Base-by-base conservation (phyloP, 2,113 vertebrate genomes). In the Cebus imitator region DNA sequence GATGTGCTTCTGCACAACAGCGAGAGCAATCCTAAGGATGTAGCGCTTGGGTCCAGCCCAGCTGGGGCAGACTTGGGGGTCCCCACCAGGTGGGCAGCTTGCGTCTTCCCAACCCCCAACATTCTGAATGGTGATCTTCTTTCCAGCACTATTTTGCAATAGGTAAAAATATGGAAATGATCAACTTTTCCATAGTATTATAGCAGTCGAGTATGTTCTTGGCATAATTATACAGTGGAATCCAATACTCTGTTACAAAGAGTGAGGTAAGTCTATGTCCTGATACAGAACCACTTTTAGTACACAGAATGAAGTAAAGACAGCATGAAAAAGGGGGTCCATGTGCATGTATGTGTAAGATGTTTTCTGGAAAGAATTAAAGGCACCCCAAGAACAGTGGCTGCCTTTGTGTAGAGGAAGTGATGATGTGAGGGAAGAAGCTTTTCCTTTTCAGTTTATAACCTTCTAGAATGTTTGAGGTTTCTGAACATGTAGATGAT, bases 11-110 rank as follows among this genome's bases (percentile, higher is more conserved):
- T 1, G 5, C 48, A 30, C 27, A 0, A 4, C 2, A 6, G 48
- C 3, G 2, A 17, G 16, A 23, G 5, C 2, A 1, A 1, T 17
- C 37, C 4, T 5, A 18, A 5, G 0, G 1, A 5, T 3, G 20
- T 6, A 20, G n/a, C 0, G 1, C 4, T 4, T 32, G 37, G 87
- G 68, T 13, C 79, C 10, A 6, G 2, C 8, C 5, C 66, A 8
- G 40, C 84, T 0, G 7, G 48, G 3, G 14, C 40, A 8, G 16
- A 13, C 57, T 61, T 16, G 3, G 16, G 14, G 48, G 25, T 3
- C 76, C 40, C 81, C 75, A 1, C 72, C 3, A 21, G 23, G 20
- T 4, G 18, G n/a, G 10, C 3, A 0, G 2, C 3, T 8, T 8
- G 40, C 40, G 3, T 9, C 12, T 79, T 9, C 43, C 82, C 14